Percentiles rank a stretch among this genome's conserved stretches.
Evolutionary conservation across 2,888 invertebrate species (phyloP).

Genomic region (Caenorhabditis auriculariae): DNA sequence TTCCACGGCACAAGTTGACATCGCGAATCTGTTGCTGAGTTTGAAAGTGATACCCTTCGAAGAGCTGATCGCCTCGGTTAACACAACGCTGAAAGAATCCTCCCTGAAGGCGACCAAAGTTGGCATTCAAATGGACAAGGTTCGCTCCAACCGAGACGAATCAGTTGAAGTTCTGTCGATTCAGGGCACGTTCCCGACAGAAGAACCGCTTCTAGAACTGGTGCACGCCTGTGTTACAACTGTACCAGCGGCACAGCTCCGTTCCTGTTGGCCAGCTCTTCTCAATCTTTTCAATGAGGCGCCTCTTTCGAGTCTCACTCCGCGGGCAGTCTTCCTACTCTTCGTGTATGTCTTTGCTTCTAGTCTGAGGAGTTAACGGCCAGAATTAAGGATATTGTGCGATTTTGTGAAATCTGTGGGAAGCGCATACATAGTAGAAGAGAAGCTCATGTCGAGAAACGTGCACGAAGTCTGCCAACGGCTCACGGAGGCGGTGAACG

Average conservation of each 20-base stretch:
- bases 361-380: no score
- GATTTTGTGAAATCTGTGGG: conserved; percentile 77
- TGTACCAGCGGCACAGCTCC: conserved; percentile 73
- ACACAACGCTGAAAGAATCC: conserved; percentile 80
- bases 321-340: conserved; percentile 79
- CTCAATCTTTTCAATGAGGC: conserved; percentile 76
- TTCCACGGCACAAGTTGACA: conserved; percentile 71
- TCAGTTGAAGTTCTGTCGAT: conserved; percentile 6
- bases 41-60: conserved; percentile 83
- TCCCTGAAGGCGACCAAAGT: conserved; percentile 39
- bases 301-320: conserved; percentile 66
- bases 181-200: conserved; percentile 69
- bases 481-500: conserved; percentile 79
- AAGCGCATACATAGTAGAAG: conserved; percentile 66
- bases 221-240: conserved; percentile 73
- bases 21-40: conserved; percentile 78
- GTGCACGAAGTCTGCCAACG: conserved; percentile 68
- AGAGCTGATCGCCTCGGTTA: conserved; percentile 79
- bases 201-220: conserved; percentile 80
- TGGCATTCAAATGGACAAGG: conserved; percentile 31
- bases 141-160: conserved; percentile 3
- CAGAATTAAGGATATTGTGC: conserved; percentile 74
- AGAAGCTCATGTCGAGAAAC: conserved; percentile 70
- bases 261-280: conserved; percentile 79
- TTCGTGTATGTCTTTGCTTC: conserved; percentile 71